These are phyloP conservation scores for Bactericera cockerelli DNA, from an alignment of 1,140 invertebrate species.

Conservation along the genomic window DNA sequence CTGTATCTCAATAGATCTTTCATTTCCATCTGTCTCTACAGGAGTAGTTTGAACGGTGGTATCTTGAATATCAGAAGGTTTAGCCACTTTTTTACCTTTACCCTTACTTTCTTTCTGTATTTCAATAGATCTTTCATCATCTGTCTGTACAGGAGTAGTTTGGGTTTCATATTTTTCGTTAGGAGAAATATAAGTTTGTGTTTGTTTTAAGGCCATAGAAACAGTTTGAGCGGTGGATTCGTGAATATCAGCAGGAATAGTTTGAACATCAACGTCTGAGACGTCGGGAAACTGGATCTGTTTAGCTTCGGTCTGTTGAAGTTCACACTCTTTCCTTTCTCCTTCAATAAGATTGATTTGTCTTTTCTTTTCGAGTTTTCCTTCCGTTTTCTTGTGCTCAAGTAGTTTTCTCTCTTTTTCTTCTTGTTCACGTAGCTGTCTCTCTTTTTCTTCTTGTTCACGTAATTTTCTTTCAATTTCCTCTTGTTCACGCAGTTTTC, in stretches of 20 bases:
- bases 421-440: not conserved
- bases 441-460: conserved; percentile 6
- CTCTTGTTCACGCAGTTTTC: not conserved
- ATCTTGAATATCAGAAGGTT: not conserved
- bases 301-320: not conserved
- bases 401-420: not conserved
- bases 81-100: not conserved
- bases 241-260: not conserved
- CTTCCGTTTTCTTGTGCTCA: not conserved
- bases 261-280: not conserved
- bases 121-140: no score
- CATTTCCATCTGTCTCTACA: no score
- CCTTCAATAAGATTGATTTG: not conserved
- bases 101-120: no score
- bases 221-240: not conserved
- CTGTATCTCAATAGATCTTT: no score
- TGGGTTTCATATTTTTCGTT: no score
- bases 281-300: not conserved
- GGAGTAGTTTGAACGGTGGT: not conserved
- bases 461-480: not conserved
- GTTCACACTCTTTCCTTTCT: not conserved
- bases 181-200: not conserved
- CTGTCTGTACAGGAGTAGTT: no score
- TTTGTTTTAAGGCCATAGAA: not conserved
- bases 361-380: not conserved